These are phyloP conservation scores for Chymomyza caudatula DNA, from an alignment of 2,888 invertebrate genomes.

Conservation along the genomic window DNA sequence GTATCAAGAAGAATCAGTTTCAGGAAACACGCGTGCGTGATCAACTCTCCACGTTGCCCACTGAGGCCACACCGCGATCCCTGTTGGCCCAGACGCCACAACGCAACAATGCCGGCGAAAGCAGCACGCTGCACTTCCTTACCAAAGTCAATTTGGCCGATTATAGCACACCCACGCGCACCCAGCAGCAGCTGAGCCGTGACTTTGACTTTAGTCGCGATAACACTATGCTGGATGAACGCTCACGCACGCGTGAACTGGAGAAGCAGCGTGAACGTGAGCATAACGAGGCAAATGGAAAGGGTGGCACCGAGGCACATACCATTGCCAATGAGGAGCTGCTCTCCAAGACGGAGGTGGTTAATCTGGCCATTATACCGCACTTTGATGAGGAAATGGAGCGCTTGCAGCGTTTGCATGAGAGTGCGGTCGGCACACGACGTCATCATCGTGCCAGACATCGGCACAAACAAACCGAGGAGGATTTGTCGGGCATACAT, in stretches of 20 bases:
- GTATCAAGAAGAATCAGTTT: conserved; percentile 78
- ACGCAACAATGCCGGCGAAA: conserved; percentile 33
- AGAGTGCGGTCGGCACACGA: conserved; percentile 68
- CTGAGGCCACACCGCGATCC: conserved; percentile 58
- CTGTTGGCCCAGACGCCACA: conserved; percentile 36
- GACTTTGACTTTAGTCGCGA: conserved; percentile 77
- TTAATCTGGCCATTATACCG: conserved; percentile 78
- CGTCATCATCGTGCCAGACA: conserved; percentile 76
- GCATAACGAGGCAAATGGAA: conserved; percentile 52
- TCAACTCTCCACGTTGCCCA: conserved; percentile 55
- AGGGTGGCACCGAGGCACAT: conserved; percentile 51
- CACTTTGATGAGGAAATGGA: conserved; percentile 78
- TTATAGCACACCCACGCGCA: conserved; percentile 69
- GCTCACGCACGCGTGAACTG: conserved; percentile 67
- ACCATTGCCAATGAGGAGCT: conserved; percentile 75
- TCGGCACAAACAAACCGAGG: conserved; percentile 74
- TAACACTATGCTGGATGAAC: conserved; percentile 76
- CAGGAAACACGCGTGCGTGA: conserved; percentile 78
- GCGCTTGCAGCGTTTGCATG: conserved; percentile 73
- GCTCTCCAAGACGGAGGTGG: conserved; percentile 77
- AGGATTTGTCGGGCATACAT: conserved; percentile 77
- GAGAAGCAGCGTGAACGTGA: conserved; percentile 55
- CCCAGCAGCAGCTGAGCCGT: conserved; percentile 54
- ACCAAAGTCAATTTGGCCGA: conserved; percentile 76
- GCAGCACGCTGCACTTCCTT: conserved; percentile 63